Conservation (phyloP, 2,113 vertebrate species). For the Hiodon tergisus region DNA sequence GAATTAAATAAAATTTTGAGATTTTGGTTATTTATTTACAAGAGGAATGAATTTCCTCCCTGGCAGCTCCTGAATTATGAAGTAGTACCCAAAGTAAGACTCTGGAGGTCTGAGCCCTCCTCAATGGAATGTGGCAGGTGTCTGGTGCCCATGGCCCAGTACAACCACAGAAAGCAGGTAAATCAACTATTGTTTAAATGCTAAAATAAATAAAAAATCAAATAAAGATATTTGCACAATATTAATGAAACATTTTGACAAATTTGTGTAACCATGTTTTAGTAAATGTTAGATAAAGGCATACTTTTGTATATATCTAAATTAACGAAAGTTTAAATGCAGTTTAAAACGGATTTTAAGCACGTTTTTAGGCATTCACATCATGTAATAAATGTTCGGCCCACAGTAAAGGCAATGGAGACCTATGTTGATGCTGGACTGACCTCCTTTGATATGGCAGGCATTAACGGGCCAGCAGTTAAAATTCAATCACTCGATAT, state of each 20-base stretch:
- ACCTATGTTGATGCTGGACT: constrained; percentile 40
- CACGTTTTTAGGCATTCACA: background rate
- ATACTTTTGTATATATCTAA: too few species aligned
- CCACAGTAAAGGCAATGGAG: constrained; percentile 45
- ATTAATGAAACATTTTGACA: background rate
- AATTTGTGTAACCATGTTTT: too few species aligned
- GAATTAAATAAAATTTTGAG: too few species aligned
- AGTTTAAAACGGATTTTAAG: background rate
- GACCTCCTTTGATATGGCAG: constrained; percentile 50
- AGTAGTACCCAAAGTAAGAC: constrained; percentile 35
- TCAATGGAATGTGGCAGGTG: constrained; percentile 50
- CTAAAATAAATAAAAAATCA: background rate
- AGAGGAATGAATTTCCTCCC: too few species aligned
- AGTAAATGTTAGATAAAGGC: too few species aligned
- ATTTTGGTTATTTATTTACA: too few species aligned
- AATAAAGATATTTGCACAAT: background rate
- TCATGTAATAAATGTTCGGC: background rate
- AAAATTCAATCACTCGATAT: too few species aligned
- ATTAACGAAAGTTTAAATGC: too few species aligned
- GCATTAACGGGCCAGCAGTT: constrained; percentile 47
- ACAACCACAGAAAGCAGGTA: constrained; percentile 33
- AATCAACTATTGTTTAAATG: background rate
- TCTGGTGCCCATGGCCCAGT: constrained; percentile 43
- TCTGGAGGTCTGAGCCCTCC: constrained; percentile 42
- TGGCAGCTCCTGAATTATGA: too few species aligned